Conservation (phyloP, 2,888 invertebrate genomes). For the Acronicta leporina region DNA sequence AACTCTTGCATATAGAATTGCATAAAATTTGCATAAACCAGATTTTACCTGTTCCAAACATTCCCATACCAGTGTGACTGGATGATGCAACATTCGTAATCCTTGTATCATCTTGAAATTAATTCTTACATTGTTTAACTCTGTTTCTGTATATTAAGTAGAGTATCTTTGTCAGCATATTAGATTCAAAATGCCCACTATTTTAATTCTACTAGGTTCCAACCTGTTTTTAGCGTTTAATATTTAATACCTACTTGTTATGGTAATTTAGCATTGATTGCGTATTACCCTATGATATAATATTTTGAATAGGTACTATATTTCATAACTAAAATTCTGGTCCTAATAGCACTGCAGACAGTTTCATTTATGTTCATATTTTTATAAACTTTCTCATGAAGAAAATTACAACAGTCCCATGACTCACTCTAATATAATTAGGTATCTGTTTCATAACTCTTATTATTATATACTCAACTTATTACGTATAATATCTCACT, state of each 20-base stretch:
- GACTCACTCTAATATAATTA: too few relatives aligned
- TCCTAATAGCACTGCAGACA: too few relatives aligned
- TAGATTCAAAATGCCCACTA: neutral
- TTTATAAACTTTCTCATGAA: too few relatives aligned
- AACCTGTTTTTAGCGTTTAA: conserved; percentile 5
- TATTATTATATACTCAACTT: too few relatives aligned
- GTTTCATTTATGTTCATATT: too few relatives aligned
- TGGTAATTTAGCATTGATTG: conserved; percentile 3
- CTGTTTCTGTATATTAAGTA: conserved; percentile 43
- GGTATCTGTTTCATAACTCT: too few relatives aligned
- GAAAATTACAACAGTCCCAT: too few relatives aligned
- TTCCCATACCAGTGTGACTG: conserved; percentile 57
- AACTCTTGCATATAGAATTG: conserved; percentile 36
- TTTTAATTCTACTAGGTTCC: neutral
- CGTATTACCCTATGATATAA: conserved; percentile 4
- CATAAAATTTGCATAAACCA: conserved; percentile 51
- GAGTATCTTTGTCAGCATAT: conserved; percentile 1
- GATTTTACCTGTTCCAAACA: conserved; percentile 40
- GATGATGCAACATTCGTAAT: conserved; percentile 76
- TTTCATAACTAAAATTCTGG: too few relatives aligned
- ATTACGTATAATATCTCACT: too few relatives aligned
- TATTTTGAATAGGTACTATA: too few relatives aligned
- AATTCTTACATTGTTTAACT: conserved; percentile 62
- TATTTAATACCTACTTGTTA: conserved; percentile 16
- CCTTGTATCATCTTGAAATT: conserved; percentile 67